A percentile compares a stretch with the other conserved stretches of the same genome.
Evolutionary conservation across 2,888 invertebrate species (phyloP).

Genomic region (Digitonthophagus gazella): DNA sequence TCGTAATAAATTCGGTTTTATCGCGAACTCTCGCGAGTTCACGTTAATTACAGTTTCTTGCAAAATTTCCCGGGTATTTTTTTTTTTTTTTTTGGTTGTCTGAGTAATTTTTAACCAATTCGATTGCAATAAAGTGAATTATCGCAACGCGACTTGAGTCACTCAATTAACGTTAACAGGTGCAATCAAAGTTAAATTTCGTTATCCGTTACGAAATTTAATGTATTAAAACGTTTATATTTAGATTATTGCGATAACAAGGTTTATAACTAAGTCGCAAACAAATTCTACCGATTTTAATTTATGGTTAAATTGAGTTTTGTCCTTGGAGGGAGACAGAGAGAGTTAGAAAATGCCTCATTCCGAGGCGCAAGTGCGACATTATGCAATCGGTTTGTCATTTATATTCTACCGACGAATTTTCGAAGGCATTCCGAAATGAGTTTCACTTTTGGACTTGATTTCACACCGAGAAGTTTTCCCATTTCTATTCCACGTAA

Average conservation of each 20-base stretch:
- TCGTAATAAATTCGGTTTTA: not conserved
- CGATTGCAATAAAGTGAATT: no score
- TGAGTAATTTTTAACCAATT: not conserved
- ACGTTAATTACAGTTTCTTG: not conserved
- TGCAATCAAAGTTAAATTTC: not conserved
- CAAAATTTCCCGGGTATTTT: not conserved
- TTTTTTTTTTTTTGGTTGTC: no score
- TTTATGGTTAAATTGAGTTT: no score
- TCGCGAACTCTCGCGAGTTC: no score
- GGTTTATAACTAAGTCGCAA: no score
- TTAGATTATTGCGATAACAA: no score
- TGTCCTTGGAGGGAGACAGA: no score
- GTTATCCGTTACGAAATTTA: not conserved
- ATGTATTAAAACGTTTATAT: not conserved
- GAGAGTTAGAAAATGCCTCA: not conserved
- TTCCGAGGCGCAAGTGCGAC: not conserved
- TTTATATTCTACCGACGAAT: not conserved
- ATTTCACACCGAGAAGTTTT: not conserved
- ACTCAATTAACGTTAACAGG: not conserved
- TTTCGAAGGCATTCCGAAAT: not conserved
- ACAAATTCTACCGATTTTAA: no score
- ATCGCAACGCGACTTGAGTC: no score
- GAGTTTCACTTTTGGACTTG: not conserved
- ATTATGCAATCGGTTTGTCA: not conserved
- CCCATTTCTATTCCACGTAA: not conserved